Conservation (phyloP, 2,888 invertebrate genomes). For the Drosophila picticornis region DNA sequence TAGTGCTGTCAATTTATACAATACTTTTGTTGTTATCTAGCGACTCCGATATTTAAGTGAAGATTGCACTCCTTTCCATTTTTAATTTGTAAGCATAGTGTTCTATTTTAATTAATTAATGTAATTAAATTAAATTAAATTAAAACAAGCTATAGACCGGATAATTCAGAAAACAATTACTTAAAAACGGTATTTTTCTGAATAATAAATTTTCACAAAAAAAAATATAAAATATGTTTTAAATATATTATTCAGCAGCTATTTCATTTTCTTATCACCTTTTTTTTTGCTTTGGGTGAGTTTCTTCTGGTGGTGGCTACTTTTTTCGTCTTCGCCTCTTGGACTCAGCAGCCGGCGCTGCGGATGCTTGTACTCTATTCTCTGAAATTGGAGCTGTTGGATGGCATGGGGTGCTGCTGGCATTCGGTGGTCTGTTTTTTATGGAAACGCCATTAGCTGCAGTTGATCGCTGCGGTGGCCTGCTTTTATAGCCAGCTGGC, state of each 20-base stretch:
- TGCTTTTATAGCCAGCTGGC: background rate
- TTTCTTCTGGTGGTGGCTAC: background rate
- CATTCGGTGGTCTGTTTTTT: slow-evolving; percentile 17
- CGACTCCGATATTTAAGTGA: slow-evolving; percentile 28
- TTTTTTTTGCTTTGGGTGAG: background rate
- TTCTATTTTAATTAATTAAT: background rate
- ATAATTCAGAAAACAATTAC: too few species aligned
- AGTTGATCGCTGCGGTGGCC: slow-evolving; percentile 8
- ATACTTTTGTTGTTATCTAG: slow-evolving; percentile 22
- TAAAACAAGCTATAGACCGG: background rate
- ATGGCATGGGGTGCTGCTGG: slow-evolving; percentile 40
- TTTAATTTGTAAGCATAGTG: background rate
- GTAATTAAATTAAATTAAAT: background rate
- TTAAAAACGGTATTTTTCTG: too few species aligned
- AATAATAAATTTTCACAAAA: background rate
- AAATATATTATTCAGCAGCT: background rate
- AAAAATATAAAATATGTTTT: slow-evolving; percentile 33
- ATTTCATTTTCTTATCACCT: background rate
- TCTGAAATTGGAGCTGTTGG: background rate
- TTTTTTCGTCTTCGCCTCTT: slow-evolving; percentile 5
- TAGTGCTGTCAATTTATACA: slow-evolving; percentile 62
- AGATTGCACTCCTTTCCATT: slow-evolving; percentile 39
- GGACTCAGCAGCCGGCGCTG: background rate
- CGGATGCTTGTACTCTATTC: background rate
- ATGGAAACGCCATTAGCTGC: slow-evolving; percentile 1